Conservation (phyloP, 2,888 invertebrate genomes). For the Isoperla grammatica region DNA sequence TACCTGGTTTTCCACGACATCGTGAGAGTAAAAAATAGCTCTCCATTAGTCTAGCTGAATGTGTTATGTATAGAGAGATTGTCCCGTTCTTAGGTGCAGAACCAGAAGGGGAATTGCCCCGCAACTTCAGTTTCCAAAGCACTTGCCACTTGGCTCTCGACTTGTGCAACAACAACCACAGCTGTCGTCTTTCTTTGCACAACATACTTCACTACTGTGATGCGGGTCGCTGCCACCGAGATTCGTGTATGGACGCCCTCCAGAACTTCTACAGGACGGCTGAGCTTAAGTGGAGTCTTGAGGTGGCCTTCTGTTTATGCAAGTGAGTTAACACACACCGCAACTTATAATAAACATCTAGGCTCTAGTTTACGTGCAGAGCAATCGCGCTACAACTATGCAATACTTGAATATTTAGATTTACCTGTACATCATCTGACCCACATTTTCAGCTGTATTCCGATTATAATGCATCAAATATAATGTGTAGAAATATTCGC, state of each 20-base stretch:
- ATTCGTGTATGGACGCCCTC: constrained; percentile 82
- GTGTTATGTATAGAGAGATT: too few relatives aligned
- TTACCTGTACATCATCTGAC: too few relatives aligned
- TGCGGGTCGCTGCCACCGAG: constrained; percentile 67
- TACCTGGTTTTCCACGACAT: too few relatives aligned
- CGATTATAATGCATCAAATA: too few relatives aligned
- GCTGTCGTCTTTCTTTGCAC: constrained; percentile 70
- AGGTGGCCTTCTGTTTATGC: constrained; percentile 90
- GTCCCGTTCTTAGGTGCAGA: constrained; percentile 24
- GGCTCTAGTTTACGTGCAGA: too few relatives aligned
- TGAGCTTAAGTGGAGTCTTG: constrained; percentile 75
- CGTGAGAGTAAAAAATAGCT: too few relatives aligned
- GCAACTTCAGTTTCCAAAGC: constrained; percentile 62
- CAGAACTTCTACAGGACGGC: constrained; percentile 80
- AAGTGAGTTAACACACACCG: constrained; percentile 57
- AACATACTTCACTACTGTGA: constrained; percentile 84
- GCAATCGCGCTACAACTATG: too few relatives aligned
- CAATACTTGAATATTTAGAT: too few relatives aligned
- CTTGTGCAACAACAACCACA: constrained; percentile 73
- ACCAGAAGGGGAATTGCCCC: constrained; percentile 25
- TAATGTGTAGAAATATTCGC: too few relatives aligned
- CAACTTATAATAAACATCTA: too few relatives aligned
- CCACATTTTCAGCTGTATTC: too few relatives aligned
- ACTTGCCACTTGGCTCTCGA: constrained; percentile 84
- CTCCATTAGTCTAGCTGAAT: too few relatives aligned